Evolutionary conservation across 2,888 invertebrate species (phyloP).

Genomic region (Amblyjoppa fuscipennis): DNA sequence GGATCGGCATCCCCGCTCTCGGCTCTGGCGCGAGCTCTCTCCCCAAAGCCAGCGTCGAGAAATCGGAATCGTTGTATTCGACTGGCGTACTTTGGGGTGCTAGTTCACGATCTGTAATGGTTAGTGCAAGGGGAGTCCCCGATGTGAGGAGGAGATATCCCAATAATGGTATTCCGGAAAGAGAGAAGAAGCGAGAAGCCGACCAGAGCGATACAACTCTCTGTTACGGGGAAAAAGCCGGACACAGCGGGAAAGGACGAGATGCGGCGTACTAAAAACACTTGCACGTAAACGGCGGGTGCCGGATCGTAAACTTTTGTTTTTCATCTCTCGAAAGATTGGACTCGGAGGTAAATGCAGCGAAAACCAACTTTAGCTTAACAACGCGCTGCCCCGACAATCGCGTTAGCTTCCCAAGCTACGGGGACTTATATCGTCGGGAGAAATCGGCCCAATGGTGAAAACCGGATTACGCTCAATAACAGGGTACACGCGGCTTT

Average conservation of each 20-base stretch:
- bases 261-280: background rate
- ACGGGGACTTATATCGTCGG: background rate
- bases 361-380: background rate
- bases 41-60: background rate
- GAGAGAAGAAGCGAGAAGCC: background rate
- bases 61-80: conserved; percentile 47
- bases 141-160: background rate
- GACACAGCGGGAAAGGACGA: background rate
- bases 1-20: background rate
- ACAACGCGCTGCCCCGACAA: background rate
- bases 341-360: background rate
- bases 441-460: background rate
- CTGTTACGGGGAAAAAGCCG: background rate
- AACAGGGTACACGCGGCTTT: background rate
- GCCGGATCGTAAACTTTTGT: background rate
- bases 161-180: conserved; percentile 12
- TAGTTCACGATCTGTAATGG: conserved; percentile 14
- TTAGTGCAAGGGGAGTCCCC: background rate
- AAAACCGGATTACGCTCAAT: background rate
- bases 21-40: background rate
- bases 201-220: background rate
- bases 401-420: background rate
- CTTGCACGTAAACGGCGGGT: background rate
- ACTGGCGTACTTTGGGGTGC: conserved; percentile 16
- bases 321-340: background rate